Conservation (phyloP, 2,797 vertebrate species). For the Rallus crepitans region DNA sequence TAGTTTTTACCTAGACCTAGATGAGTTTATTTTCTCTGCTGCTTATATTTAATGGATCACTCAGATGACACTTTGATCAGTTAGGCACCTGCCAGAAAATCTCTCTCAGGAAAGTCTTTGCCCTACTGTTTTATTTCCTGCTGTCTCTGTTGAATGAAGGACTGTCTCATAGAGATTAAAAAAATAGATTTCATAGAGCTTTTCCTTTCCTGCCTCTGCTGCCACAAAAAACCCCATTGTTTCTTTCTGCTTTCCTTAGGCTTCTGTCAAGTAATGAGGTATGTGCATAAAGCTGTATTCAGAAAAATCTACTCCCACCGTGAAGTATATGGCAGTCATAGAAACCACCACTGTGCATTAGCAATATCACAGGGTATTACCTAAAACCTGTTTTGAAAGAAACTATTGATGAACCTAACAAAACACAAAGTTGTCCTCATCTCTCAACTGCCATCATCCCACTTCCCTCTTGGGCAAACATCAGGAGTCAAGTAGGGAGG, state of each 20-base stretch:
- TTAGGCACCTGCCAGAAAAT: conserved; percentile 8
- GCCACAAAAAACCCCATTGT: neutral
- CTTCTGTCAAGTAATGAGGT: neutral
- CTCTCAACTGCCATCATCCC: neutral
- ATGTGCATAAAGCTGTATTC: neutral
- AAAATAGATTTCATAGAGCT: neutral
- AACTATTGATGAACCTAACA: neutral
- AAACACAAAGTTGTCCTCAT: neutral
- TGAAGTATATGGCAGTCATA: neutral
- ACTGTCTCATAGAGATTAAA: neutral
- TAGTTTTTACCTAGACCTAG: neutral
- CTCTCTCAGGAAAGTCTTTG: neutral
- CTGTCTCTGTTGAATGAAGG: conserved; percentile 8
- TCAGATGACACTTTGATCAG: neutral
- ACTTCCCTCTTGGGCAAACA: neutral
- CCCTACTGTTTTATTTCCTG: conserved; percentile 6
- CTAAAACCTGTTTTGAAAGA: neutral
- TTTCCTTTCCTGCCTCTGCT: neutral
- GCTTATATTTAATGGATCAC: neutral
- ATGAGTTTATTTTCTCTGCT: neutral
- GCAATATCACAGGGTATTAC: neutral
- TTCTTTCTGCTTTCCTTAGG: neutral
- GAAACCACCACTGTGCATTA: neutral
- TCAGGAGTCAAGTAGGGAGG: neutral
- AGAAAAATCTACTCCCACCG: neutral